Base-by-base conservation (phyloP, 2,888 invertebrate species). In the Embidobia sp. region DNA sequence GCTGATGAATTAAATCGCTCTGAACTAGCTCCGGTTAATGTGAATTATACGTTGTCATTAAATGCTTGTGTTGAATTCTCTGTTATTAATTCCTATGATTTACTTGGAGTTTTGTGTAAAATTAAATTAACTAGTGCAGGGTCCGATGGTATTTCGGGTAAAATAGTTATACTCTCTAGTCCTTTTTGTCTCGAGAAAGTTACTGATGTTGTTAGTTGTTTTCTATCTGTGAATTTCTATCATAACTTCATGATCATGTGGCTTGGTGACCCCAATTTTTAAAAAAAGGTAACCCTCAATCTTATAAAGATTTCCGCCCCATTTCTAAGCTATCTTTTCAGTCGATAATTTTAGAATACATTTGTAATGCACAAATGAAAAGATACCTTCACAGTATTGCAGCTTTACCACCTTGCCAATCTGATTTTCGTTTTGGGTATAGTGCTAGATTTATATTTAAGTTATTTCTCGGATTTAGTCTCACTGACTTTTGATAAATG, bases 121-220 rank as follows among this genome's bases (percentile, higher is more conserved):
- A 44, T 44, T 22, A 44, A 44, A 44, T 22, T 44, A n/a, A 44
- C 44, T 10, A 10, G 44, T 26, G 44, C 44, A 11, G 44, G 44
- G 4, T 5, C n/a, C 3, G 44, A 44, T 10, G 44, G 44, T 4
- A 44, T 44, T 2, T 44, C 44, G 3, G 44, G 44, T 4, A 7
- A 44, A 4, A 44, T 44, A 26, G 8, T 44, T 7, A 26, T 44
- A 6, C 3, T 44, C 1, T 33, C n/a, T 33, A 3, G 33, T 3
- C 44, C 44, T n/a, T 44, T 44, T 22, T 22, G 22, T n/a, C 22
- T 3, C n/a, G 11, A 5, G 0, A 11, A 1, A 1, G 3, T 44
- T 6, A 44, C 11, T n/a, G 44, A 44, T 26, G 22, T 44, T 5
- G 11, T 44, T 6, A 44, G 22, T 22, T n/a, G 2, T 0, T 44